Base-by-base conservation (phyloP, 2,113 vertebrate genomes). In the Raphicerus campestris region DNA sequence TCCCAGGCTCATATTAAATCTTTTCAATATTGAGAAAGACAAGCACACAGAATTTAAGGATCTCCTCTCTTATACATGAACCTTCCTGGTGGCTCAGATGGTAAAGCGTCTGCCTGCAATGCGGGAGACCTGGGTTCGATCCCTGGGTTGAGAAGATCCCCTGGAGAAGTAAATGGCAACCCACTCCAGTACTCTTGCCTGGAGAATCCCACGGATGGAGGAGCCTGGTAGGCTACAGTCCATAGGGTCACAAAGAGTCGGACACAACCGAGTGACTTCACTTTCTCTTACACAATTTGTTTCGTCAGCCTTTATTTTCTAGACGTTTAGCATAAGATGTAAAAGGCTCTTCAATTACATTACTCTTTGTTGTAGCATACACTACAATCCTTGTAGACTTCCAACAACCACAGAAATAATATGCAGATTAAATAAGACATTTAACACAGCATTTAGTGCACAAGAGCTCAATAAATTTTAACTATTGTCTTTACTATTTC, bases 201-300 rank as follows among this genome's bases (percentile, higher is more conserved):
- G 19, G 53, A 55, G 53, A 55, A 20, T 55, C 19, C 53, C 53
- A 55, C 1, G 7, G 53, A 22, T 0, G 1, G 7, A 55, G 53
- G 53, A 55, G 53, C 19, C 53, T 55, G 53, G 53, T 22, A 55
- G 53, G 53, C 53, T 55, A 55, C 53, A 55, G 19, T 55, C 19
- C 53, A 55, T 20, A 8, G 53, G 19, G 53, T 55, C 53, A 55
- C 19, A 55, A 22, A 22, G 19, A 22, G 53, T 55, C 7, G 0
- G 53, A 55, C 53, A 55, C 2, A 7, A 55, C 53, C 22, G 19
- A 55, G 53, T 7, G 7, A 55, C 19, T 55, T 55, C 53, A 55
- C 89, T 97, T 96, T 90, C 80, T 98, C 87, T 97, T 96, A 49
- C 2, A 96, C 56, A 95, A 93, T 97, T 97, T 85, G 55, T 81